These are phyloP conservation scores for Ictalurus punctatus DNA, from an alignment of 2,113 vertebrate genomes.

Conservation along the genomic window DNA sequence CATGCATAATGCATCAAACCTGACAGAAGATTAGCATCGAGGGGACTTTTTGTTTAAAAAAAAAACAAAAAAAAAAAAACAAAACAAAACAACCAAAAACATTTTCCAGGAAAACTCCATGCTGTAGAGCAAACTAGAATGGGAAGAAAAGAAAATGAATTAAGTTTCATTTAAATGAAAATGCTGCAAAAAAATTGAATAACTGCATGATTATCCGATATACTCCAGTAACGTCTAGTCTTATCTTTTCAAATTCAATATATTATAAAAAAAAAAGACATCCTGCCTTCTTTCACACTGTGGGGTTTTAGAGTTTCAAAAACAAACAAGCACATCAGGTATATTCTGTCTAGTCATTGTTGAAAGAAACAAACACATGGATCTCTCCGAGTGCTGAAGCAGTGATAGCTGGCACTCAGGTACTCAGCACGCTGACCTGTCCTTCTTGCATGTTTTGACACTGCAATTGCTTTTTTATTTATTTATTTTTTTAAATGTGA, in stretches of 20 bases:
- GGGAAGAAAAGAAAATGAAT: not conserved
- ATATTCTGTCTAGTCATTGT: not conserved
- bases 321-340: not conserved
- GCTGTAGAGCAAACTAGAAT: not conserved
- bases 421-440: constrained; percentile 15
- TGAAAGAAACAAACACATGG: constrained; percentile 37
- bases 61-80: not conserved
- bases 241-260: not conserved
- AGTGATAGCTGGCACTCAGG: constrained; percentile 39
- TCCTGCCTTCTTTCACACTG: not conserved
- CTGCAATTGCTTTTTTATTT: not conserved
- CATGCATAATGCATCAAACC: not conserved
- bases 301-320: not conserved
- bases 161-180: not conserved
- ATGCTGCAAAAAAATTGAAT: not conserved
- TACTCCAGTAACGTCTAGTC: not conserved
- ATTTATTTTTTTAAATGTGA: not conserved
- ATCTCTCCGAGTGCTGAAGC: not conserved
- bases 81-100: no score
- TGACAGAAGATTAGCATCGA: not conserved
- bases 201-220: not conserved
- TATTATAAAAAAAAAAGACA: not conserved
- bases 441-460: constrained; percentile 18
- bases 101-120: not conserved
- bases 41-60: not conserved